These are phyloP conservation scores for Halcyon malimbica DNA, from an alignment of 2,113 vertebrate genomes.

Conservation along the genomic window DNA sequence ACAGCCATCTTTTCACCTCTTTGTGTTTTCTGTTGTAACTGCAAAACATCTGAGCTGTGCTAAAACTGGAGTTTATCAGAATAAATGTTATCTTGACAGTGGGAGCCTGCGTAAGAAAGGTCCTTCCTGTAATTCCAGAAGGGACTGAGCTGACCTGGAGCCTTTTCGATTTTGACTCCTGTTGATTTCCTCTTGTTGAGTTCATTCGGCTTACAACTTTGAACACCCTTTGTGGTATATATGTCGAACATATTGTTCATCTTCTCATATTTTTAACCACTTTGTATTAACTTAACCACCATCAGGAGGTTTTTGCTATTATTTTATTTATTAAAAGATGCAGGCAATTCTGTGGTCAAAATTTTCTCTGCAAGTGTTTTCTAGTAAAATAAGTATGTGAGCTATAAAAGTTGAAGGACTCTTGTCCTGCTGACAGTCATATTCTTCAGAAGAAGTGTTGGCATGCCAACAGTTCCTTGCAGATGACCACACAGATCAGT, in stretches of 20 bases:
- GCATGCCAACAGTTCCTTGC: neutral
- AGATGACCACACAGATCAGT: neutral
- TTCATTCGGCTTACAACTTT: neutral
- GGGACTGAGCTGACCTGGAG: neutral
- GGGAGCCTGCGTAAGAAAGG: rapidly evolving
- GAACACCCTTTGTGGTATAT: neutral
- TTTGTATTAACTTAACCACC: neutral
- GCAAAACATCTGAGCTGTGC: neutral
- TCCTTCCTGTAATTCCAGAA: neutral
- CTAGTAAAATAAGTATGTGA: rapidly evolving
- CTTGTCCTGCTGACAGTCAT: neutral
- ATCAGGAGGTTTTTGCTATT: neutral
- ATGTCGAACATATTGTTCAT: neutral
- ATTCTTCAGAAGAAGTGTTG: neutral
- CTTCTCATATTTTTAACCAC: neutral
- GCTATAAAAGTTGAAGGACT: neutral
- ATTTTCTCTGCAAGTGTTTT: neutral
- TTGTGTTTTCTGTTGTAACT: neutral
- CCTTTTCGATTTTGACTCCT: neutral
- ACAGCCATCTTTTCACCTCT: neutral
- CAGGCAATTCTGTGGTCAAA: neutral
- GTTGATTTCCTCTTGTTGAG: neutral
- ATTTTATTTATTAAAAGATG: neutral
- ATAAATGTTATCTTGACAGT: neutral
- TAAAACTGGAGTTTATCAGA: neutral